Evolutionary conservation across 2,113 vertebrate genomes (phyloP), one percentile per base, ranked within the genome.

Genomic region (Anoplopoma fimbria): DNA sequence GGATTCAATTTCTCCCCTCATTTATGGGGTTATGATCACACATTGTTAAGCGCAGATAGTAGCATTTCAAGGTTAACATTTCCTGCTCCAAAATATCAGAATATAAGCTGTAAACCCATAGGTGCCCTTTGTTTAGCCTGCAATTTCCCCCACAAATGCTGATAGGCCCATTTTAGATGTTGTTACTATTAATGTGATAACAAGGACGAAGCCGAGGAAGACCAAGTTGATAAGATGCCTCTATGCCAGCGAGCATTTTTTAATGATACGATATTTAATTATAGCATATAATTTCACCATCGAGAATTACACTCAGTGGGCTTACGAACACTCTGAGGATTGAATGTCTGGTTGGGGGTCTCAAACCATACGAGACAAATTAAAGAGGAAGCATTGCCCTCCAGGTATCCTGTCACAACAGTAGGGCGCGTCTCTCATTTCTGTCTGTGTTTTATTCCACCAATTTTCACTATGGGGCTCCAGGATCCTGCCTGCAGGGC

Each of bases 1-100:
- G 91, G 93, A 93, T 95, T 95, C 93, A 88, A 91, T 93, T 94
- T 93, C 90, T 91, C 85, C 91, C 92, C 91, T 91, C 90, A 91
- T 93, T 93, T 92, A 91, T 87, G 87, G 92, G 90, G 90, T 91
- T 92, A 89, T 88, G 91, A 92, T 94, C 87, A 75, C 82, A 90
- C 90, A 93, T 92, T 93, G 92, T 93, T 93, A 89, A 86, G 38
- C 38, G 58, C 87, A 87, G 90, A 92, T 94, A 93, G 88, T 75
- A 88, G 89, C 89, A 90, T 92, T 93, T 92, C 93, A 94, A 92
- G 92, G 93, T 94, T 94, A 93, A 92, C 85, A 90, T 90, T 93
- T 93, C 91, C 91, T 92, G 85, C 85, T 86, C 63, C 9, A 83
- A 91, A 88, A 92, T 85, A 90, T 88, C 88, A 79, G 89, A 83